Base-by-base conservation (phyloP, 2,888 invertebrate species). In the Pseudococcus longispinus region DNA sequence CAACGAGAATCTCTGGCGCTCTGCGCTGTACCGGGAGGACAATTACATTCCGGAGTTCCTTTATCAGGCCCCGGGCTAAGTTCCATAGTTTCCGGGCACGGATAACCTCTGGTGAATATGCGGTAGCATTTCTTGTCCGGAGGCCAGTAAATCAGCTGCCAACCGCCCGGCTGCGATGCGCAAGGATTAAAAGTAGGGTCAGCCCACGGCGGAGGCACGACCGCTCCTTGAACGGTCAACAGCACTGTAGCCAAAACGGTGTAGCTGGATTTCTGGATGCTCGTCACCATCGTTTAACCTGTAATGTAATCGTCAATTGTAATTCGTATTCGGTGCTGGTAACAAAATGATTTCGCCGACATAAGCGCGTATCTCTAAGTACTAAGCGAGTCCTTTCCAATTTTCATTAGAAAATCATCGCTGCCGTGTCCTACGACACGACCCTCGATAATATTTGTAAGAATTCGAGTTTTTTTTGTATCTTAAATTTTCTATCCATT, bases 131-230 rank as follows among this genome's bases (percentile, higher is more conserved):
- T 94, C 88, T 95, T 95, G 90, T 96, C 94, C 0, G 93, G 92
- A 11, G 96, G 95, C 96, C 96, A 96, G 91, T 94, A 96, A 87
- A 96, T 92, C 90, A 96, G 92, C 89, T 96, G 95, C 96, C 96
- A 96, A 82, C 96, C 96, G 88, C 94, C 93, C 0, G 95, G 94
- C 90, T 95, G 93, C 2, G 93, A 92, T 4, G 96, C 96, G 89
- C 96, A 96, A 0, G 96, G 96, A 91, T 96, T 96, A 89, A 93
- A 92, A 88, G 93, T 92, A 0, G 95, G 94, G 90, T 96, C 94
- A 84, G 96, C 96, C 96, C 96, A 96, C 13, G 96, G 95, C 0
- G 96, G 96, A 51, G 96, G 95, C 89, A 95, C 92, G 88, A 96
- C 94, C 0, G 94, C 94, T 80, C 87, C 87, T 82, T 87, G 87